phyloP scores from a whole-genome alignment of 2,113 vertebrate species.

The Suncus etruscus region DNA sequence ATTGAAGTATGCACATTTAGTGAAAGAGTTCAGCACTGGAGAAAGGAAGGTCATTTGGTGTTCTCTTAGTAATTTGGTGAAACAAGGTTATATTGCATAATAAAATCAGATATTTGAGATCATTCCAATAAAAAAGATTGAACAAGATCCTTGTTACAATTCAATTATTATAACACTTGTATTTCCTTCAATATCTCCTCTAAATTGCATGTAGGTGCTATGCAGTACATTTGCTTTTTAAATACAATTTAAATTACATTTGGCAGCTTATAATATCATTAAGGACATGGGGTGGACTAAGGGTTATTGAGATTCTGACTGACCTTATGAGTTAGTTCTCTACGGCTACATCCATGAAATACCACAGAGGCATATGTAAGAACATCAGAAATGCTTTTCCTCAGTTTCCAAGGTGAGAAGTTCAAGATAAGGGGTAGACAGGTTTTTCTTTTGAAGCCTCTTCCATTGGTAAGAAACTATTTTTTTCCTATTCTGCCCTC shows the following conservation, averaged over 20 bases:
- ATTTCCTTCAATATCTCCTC: constrained; percentile 21
- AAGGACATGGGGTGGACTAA: neutral
- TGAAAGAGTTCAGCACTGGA: neutral
- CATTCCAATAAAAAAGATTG: constrained; percentile 40
- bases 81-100: neutral
- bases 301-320: constrained; percentile 9
- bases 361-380: neutral
- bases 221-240: neutral
- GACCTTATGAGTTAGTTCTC: neutral
- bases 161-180: neutral
- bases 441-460: neutral
- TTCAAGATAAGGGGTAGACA: neutral
- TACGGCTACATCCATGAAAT: neutral
- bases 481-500: neutral
- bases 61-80: constrained; percentile 35
- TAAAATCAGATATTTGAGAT: constrained; percentile 26
- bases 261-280: constrained; percentile 23
- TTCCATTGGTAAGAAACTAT: neutral
- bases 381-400: neutral
- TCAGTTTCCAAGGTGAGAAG: neutral
- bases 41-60: neutral
- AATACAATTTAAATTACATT: constrained; percentile 44
- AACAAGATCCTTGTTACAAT: constrained; percentile 32
- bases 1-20: neutral
- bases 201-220: neutral